Percentiles rank a stretch among this genome's conserved stretches.
Conservation (phyloP, 92 coral and sea anemone species). For the Umimayanthus chanpuru region DNA sequence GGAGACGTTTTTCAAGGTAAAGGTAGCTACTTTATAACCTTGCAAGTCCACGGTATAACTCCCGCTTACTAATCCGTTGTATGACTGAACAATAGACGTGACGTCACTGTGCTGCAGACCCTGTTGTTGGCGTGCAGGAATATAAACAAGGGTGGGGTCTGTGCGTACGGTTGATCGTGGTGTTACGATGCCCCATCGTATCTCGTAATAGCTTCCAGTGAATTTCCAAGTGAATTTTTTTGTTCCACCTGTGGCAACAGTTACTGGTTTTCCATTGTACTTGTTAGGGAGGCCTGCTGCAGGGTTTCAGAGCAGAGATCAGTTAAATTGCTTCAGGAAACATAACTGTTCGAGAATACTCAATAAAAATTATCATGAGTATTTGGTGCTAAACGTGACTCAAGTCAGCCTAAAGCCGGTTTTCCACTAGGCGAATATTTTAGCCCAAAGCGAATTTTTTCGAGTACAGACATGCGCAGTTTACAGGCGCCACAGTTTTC, state of each 20-base stretch:
- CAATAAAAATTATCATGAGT: too few relatives aligned
- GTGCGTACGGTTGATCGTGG: too few relatives aligned
- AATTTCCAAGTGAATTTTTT: constrained; percentile 7
- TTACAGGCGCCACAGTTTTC: too few relatives aligned
- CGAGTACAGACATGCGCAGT: too few relatives aligned
- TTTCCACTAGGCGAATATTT: too few relatives aligned
- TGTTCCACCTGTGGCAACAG: not conserved
- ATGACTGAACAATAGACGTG: not conserved
- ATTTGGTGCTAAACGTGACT: too few relatives aligned
- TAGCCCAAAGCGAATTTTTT: too few relatives aligned
- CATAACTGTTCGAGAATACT: too few relatives aligned
- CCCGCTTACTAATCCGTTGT: not conserved
- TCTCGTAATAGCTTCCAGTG: not conserved
- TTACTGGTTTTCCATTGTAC: not conserved
- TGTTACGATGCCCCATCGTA: constrained; percentile 12
- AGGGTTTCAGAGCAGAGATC: not conserved
- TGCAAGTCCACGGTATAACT: not conserved
- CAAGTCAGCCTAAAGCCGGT: too few relatives aligned
- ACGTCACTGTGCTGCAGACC: not conserved
- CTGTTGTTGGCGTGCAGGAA: not conserved
- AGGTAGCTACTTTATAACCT: not conserved
- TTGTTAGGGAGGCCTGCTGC: not conserved
- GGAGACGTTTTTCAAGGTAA: not conserved
- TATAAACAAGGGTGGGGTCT: not conserved
- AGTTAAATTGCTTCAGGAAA: not conserved